Evolutionary conservation across 1,140 invertebrate genomes (phyloP), one percentile per base, ranked within the genome.

Genomic region (Odontomachus brunneus): DNA sequence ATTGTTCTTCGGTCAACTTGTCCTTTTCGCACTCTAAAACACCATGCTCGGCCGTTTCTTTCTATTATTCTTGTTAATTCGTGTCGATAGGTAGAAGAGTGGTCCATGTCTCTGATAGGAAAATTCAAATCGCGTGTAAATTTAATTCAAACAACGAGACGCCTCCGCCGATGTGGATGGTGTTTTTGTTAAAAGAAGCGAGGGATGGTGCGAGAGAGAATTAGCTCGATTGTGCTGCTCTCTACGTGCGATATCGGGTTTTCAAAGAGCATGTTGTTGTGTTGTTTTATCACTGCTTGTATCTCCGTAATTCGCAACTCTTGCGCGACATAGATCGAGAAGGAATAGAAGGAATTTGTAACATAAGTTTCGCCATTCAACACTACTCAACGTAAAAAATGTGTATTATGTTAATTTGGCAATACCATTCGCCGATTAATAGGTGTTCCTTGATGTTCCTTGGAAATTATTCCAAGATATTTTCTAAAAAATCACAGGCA

Each of bases 141-240:
- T 86, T 81, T 51, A 80, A 67, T 84, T 84, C n/a, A 19, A n/a
- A 75, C 17, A 22, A 83, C 22, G 74, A 82, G 60, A 62, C 44
- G 44, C 14, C 29, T 11, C 38, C 38, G 48, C 24, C 24, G n/a
- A 73, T 55, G 22, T 66, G n/a, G 49, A 14, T 14, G 4, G 38
- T 19, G 33, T 24, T 15, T 78, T 80, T 71, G 65, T 71, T 71
- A 57, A 15, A 29, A 48, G n/a, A 48, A 29, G 2, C 14, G 15
- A 69, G 19, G 29, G 33, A 57, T 4, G 38, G 14, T 19, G 14
- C 7, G 59, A 63, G 62, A 66, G 59, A 75, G 62, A 78, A 55
- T 78, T 78, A 55, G 33, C 51, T 2, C 22, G 14, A 80, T 19
- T 57, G 62, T 67, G 17, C 22, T 29, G 44, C n/a, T 29, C n/a